phyloP scores from a whole-genome alignment of 2,888 invertebrate species.

The Meteorus cinctellus region DNA sequence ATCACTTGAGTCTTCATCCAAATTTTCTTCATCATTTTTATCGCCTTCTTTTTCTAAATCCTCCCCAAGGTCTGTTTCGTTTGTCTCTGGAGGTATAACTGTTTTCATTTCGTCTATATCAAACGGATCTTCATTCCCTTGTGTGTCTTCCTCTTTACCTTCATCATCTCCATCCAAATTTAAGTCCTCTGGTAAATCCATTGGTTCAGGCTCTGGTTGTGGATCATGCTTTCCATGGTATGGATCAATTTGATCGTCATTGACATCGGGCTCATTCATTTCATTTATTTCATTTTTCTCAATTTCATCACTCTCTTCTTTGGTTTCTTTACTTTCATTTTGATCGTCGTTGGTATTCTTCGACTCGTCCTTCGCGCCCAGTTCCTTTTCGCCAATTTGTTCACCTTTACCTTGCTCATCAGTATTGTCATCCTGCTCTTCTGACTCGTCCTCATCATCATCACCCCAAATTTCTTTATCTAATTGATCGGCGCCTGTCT shows the following conservation, averaged over 20 bases:
- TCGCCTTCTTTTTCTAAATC: slow-evolving; percentile 69
- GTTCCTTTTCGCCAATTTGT: slow-evolving; percentile 78
- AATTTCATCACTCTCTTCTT: slow-evolving; percentile 65
- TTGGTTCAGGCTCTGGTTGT: slow-evolving; percentile 87
- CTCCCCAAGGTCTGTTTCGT: slow-evolving; percentile 60
- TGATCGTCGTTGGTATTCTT: slow-evolving; percentile 55
- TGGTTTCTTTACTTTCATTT: not conserved
- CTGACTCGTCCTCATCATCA: slow-evolving; percentile 83
- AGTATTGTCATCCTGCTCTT: slow-evolving; percentile 77
- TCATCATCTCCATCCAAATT: slow-evolving; percentile 84
- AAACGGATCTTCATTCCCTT: slow-evolving; percentile 86
- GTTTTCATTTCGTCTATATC: slow-evolving; percentile 88
- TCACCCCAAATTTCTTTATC: slow-evolving; percentile 90
- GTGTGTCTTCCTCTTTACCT: slow-evolving; percentile 77
- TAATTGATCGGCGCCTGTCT: slow-evolving; percentile 86
- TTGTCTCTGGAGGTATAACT: slow-evolving; percentile 62
- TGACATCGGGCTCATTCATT: slow-evolving; percentile 85
- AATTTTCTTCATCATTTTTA: slow-evolving; percentile 69
- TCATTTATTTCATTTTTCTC: slow-evolving; percentile 85
- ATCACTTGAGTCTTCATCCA: slow-evolving; percentile 71
- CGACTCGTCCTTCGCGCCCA: slow-evolving; percentile 78
- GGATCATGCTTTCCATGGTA: slow-evolving; percentile 87
- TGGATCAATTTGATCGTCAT: slow-evolving; percentile 88
- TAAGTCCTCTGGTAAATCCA: slow-evolving; percentile 91
- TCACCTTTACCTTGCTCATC: slow-evolving; percentile 69